Conservation (phyloP, 1,140 invertebrate species). For the Drosophila parvula region DNA sequence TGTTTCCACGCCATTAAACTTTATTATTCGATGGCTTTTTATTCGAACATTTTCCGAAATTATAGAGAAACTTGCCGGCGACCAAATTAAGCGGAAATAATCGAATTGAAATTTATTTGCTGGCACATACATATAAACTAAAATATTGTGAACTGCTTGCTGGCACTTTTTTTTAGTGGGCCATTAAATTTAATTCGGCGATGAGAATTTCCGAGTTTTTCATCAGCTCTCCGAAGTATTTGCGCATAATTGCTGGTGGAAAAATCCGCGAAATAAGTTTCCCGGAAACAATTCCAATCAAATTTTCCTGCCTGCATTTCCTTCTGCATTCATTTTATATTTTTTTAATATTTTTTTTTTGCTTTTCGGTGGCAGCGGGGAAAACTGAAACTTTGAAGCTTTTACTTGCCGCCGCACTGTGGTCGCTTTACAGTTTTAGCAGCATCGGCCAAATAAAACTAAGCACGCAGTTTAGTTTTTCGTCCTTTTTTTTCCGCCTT, state of each 20-base stretch:
- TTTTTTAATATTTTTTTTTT: background rate
- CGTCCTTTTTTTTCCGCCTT: conserved; percentile 9
- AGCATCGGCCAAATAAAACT: conserved; percentile 63
- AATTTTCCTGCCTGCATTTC: conserved; percentile 21
- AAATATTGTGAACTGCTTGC: conserved; percentile 1
- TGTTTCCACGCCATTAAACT: conserved; percentile 9
- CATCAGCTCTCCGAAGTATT: conserved; percentile 19
- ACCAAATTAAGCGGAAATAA: conserved; percentile 30
- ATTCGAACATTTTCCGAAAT: conserved; percentile 2
- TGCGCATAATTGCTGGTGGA: conserved; percentile 23
- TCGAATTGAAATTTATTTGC: conserved; percentile 20
- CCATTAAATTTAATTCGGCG: conserved; percentile 16
- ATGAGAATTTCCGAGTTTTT: conserved; percentile 16
- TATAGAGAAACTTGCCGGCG: conserved; percentile 6
- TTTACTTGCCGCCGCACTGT: conserved; percentile 37
- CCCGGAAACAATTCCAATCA: conserved; percentile 40
- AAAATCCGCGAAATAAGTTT: conserved; percentile 35
- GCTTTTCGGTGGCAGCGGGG: background rate
- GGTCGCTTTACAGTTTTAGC: conserved; percentile 65
- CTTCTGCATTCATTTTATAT: background rate
- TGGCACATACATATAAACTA: conserved; percentile 14
- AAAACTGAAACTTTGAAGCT: conserved; percentile 46
- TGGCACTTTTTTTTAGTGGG: conserved; percentile 5
- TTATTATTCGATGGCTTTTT: conserved; percentile 12
- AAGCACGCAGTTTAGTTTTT: conserved; percentile 51